Percentiles rank a stretch among this genome's conserved stretches.
Evolutionary conservation across 1,140 invertebrate species (phyloP).

Genomic region (Drosophila repleta): DNA sequence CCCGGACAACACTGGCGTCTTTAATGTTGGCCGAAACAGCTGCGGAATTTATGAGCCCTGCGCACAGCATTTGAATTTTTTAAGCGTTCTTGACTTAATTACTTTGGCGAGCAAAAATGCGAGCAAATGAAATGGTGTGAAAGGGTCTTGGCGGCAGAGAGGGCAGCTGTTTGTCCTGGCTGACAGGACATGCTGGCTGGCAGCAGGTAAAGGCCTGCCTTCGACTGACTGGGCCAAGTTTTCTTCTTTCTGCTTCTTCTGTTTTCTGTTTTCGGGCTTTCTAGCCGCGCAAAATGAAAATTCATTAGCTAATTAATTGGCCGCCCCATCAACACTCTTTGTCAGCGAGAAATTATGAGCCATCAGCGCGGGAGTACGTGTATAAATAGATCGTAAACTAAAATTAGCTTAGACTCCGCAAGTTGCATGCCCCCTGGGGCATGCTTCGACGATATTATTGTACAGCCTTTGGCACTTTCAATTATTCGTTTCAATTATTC

Average conservation of each 20-base stretch:
- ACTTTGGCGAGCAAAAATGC: conserved; percentile 16
- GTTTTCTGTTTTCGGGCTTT: neutral
- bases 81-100: conserved; percentile 43
- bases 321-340: conserved; percentile 47
- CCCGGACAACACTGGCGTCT: conserved; percentile 32
- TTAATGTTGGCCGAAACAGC: conserved; percentile 20
- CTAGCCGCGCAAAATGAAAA: conserved; percentile 50
- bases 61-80: conserved; percentile 48
- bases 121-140: conserved; percentile 26
- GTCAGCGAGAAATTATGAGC: conserved; percentile 30
- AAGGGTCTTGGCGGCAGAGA: neutral
- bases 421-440: conserved; percentile 46
- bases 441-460: conserved; percentile 55
- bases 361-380: neutral
- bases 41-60: conserved; percentile 43
- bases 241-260: neutral
- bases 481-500: conserved; percentile 58
- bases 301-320: conserved; percentile 77
- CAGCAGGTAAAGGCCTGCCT: conserved; percentile 37
- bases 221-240: conserved; percentile 41
- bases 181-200: conserved; percentile 26
- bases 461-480: conserved; percentile 16
- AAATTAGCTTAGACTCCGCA: conserved; percentile 41
- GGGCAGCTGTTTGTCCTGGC: neutral
- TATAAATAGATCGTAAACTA: conserved; percentile 52